A percentile compares a stretch with the other conserved stretches of the same genome.
These are phyloP conservation scores for Cheilinus undulatus DNA, from an alignment of 2,113 vertebrate genomes.

Conservation along the genomic window DNA sequence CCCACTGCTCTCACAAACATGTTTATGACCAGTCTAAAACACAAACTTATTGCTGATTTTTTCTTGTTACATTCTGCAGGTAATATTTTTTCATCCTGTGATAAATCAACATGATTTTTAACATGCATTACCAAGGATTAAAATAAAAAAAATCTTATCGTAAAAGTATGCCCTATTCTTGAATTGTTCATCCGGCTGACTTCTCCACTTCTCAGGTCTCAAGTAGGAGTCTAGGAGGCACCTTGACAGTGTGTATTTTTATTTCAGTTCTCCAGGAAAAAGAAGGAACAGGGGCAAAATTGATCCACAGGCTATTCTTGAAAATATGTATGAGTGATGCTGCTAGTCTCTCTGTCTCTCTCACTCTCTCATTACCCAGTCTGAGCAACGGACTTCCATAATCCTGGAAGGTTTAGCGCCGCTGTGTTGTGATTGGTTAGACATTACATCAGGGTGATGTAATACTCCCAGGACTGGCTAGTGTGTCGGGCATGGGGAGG, in stretches of 20 bases:
- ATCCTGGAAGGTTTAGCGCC: conserved; percentile 86
- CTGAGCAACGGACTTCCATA: conserved; percentile 85
- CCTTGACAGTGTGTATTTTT: conserved; percentile 59
- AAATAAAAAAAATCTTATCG: too few species aligned
- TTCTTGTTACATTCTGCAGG: neutral
- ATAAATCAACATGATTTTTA: neutral
- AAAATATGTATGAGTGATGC: conserved; percentile 76
- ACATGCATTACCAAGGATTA: too few species aligned
- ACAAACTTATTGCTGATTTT: neutral
- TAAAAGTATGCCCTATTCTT: neutral
- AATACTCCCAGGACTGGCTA: conserved; percentile 88
- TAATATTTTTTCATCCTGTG: neutral
- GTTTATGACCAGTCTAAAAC: neutral
- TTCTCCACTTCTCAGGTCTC: conserved; percentile 29
- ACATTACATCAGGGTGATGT: conserved; percentile 95
- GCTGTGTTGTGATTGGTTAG: conserved; percentile 86
- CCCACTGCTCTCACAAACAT: neutral
- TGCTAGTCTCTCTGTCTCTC: conserved; percentile 58
- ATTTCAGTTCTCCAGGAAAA: conserved; percentile 65
- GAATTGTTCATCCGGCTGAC: conserved; percentile 3
- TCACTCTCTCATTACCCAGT: conserved; percentile 86
- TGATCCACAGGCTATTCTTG: conserved; percentile 78
- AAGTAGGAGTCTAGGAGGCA: conserved; percentile 47
- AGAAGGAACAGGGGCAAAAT: conserved; percentile 69
- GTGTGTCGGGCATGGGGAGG: conserved; percentile 82